Percentiles rank a stretch among this genome's conserved stretches.
phyloP scores from a whole-genome alignment of 2,797 vertebrate genomes.

The Gymnothorax reevesii region DNA sequence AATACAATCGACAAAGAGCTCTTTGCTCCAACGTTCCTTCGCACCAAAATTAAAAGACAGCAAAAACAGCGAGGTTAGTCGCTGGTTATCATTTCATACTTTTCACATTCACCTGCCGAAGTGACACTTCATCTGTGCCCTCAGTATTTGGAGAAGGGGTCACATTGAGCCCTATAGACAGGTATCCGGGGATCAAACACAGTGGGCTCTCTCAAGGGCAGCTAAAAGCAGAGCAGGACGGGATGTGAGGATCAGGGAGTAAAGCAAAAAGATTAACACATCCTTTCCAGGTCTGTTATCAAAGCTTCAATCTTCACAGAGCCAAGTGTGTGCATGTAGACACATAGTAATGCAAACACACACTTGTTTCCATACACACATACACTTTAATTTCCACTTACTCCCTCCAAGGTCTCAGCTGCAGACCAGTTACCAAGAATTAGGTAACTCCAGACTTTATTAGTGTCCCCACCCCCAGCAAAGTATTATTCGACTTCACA shows the following conservation, averaged over 20 bases:
- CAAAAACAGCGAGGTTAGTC: neutral
- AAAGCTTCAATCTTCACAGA: conserved; percentile 46
- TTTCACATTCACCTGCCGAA: neutral
- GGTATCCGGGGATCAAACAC: neutral
- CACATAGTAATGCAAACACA: conserved; percentile 39
- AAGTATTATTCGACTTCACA: neutral
- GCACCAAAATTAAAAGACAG: neutral
- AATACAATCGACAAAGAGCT: neutral
- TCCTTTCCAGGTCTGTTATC: neutral
- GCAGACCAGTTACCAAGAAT: neutral
- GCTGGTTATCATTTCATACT: neutral
- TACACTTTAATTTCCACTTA: neutral
- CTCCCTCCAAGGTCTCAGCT: neutral
- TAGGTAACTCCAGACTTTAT: neutral
- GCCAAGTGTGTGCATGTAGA: conserved; percentile 46
- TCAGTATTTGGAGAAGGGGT: neutral
- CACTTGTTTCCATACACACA: conserved; percentile 19
- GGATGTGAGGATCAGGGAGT: conserved; percentile 47
- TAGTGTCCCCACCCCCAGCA: neutral
- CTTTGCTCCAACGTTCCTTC: neutral
- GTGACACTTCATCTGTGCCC: neutral
- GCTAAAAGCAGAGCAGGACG: conserved; percentile 47
- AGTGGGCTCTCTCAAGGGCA: conserved; percentile 48
- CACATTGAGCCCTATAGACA: neutral
- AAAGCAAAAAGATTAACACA: conserved; percentile 52